A percentile compares a stretch with the other conserved stretches of the same genome.
phyloP scores from a whole-genome alignment of 2,797 vertebrate genomes.

The Psittacula derbiana region DNA sequence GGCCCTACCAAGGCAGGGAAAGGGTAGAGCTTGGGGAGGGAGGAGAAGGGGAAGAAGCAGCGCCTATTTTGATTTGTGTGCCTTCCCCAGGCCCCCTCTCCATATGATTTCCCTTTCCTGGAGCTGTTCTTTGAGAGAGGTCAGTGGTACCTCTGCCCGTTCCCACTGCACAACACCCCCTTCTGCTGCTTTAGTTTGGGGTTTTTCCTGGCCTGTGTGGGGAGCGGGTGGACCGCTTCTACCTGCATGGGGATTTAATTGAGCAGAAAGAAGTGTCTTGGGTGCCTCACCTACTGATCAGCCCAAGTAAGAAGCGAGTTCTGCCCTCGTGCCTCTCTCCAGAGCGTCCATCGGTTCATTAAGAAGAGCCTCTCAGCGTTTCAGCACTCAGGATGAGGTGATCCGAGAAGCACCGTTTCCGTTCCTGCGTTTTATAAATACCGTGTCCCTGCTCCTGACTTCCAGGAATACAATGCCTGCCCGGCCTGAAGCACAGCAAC shows the following conservation, averaged over 20 bases:
- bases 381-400: background rate
- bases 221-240: background rate
- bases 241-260: background rate
- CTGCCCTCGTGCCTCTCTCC: background rate
- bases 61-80: background rate
- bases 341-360: background rate
- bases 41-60: background rate
- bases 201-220: background rate
- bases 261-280: background rate
- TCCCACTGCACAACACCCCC: background rate
- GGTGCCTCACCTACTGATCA: background rate
- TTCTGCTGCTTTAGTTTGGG: background rate
- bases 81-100: background rate
- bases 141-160: background rate
- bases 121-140: background rate
- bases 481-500: background rate
- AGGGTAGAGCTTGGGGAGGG: background rate
- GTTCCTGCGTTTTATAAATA: conserved; percentile 28
- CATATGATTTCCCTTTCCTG: background rate
- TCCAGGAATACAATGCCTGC: conserved; percentile 34
- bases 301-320: background rate
- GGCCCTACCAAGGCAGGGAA: background rate
- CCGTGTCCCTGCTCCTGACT: background rate
- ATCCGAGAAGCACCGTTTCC: conserved; percentile 9
- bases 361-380: background rate